These are phyloP conservation scores for Naja naja DNA, from an alignment of 2,113 vertebrate genomes.

Conservation along the genomic window DNA sequence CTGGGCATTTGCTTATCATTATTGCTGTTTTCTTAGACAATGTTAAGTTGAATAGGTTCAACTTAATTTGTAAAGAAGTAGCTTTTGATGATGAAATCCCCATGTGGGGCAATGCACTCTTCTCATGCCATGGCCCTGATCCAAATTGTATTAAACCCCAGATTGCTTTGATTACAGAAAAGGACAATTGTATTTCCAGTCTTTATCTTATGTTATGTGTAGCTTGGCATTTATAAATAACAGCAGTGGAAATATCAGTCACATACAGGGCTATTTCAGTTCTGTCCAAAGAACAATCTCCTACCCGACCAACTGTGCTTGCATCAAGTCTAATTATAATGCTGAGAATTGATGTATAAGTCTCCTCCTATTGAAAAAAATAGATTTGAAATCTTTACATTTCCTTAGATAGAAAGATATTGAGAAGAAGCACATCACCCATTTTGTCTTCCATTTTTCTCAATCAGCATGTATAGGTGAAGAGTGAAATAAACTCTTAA, in stretches of 20 bases:
- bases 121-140: neutral
- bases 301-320: neutral
- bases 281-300: neutral
- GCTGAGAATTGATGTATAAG: neutral
- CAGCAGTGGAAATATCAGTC: neutral
- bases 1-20: neutral
- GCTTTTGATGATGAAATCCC: neutral
- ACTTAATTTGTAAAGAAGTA: neutral
- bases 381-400: neutral
- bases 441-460: neutral
- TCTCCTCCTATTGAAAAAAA: neutral
- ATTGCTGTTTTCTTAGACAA: neutral
- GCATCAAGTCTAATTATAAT: neutral
- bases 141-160: neutral
- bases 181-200: neutral
- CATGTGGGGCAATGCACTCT: neutral
- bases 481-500: neutral
- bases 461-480: neutral
- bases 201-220: neutral
- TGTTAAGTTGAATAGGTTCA: neutral
- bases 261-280: neutral
- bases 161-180: neutral
- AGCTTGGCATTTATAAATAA: neutral
- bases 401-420: neutral
- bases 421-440: neutral